These are phyloP conservation scores for Palythoa caribaeorum DNA, from an alignment of 92 coral and sea anemone genomes.

Conservation along the genomic window DNA sequence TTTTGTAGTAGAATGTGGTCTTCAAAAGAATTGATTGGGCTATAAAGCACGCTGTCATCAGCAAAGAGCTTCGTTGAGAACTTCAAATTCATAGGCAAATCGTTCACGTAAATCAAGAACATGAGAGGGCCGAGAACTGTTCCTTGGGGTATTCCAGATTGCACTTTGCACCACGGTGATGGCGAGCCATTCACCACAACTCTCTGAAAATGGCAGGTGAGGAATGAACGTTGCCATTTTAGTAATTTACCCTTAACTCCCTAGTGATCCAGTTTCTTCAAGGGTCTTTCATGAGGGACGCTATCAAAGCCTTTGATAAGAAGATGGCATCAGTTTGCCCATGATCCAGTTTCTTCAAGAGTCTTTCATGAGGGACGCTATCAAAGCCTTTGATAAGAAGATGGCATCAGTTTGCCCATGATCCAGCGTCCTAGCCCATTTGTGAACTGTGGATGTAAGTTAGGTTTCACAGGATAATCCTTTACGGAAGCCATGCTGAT, in stretches of 20 bases:
- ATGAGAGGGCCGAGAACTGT: no score
- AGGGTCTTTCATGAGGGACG: neutral
- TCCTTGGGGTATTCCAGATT: no score
- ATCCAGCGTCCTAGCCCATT: neutral
- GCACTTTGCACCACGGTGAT: no score
- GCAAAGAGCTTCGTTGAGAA: neutral
- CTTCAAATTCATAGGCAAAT: no score
- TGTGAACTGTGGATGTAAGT: no score
- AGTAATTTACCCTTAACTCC: neutral
- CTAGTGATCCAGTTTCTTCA: neutral
- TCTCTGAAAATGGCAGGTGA: no score
- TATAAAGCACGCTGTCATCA: neutral
- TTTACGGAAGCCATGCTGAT: no score
- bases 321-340: neutral
- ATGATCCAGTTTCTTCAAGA: neutral
- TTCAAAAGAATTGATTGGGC: neutral
- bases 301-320: neutral
- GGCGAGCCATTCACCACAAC: no score
- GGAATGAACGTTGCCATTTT: neutral
- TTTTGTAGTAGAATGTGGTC: no score
- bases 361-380: neutral
- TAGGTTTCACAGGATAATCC: no score
- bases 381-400: neutral
- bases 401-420: neutral
- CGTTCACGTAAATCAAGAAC: no score